Base-by-base conservation (phyloP, 2,797 vertebrate species). In the Meriones psammophilus region DNA sequence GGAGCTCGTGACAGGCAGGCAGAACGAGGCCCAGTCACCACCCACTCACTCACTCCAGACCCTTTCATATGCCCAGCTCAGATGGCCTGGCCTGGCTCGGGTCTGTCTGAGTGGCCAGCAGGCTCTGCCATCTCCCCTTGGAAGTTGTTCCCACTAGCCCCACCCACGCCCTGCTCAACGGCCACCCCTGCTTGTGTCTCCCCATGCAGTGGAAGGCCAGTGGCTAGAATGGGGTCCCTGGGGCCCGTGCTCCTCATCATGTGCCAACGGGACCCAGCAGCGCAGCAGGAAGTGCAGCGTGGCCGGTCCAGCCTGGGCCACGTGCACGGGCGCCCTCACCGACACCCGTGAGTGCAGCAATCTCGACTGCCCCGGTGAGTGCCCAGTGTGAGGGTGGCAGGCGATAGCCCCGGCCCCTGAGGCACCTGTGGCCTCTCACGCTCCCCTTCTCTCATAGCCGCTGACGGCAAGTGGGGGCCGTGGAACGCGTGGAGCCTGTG, bases 401-500 rank as follows among this genome's bases (percentile, higher is more conserved):
- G 93, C 54, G 56, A 18, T 14, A 12, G 36, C 88, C 56, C 86
- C 66, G 74, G 46, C 42, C 54, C 69, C 30, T 36, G 89, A 79
- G 39, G 22, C 1, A 0, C 26, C 39, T 2, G 28, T 74, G 26
- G 39, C 80, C 46, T 39, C 92, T 58, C 0, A 4, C 71, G 36
- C 24, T 1, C 58, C 54, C 56, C 56, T 18, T 71, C 30, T 88
- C 76, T 89, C 22, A 18, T 79, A 97, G 58, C 98, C 99, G 99
- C 98, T 28, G 99, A 99, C 89, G 99, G 99, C 97, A 99, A 99
- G 96, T 99, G 99, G 99, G 99, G 99, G 24, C 99, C 99, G 0
- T 99, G 99, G 99, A 99, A 99, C 95, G 99, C 99, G 89, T 99
- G 99, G 99, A 99, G 99, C 96, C 98, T 99, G 95, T 99, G 99